A percentile compares a stretch with the other conserved stretches of the same genome.
Evolutionary conservation across 1,140 invertebrate species (phyloP).

Genomic region (Andricus grossulariae): DNA sequence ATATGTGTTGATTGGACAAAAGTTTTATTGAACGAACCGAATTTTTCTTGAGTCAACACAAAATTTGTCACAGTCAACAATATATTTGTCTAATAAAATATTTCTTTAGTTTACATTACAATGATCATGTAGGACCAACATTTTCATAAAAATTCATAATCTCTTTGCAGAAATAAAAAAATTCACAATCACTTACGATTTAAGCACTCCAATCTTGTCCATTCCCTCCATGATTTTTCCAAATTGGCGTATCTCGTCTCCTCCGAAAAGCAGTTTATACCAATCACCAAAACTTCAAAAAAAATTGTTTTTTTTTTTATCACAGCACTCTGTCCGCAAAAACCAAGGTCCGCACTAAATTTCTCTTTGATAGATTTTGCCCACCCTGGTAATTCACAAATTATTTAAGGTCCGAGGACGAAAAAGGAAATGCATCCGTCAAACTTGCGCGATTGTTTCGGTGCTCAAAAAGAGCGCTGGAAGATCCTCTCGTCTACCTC

Average conservation of each 20-base stretch:
- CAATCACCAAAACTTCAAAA: conserved; percentile 8
- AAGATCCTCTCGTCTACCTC: conserved; percentile 31
- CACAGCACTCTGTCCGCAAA: conserved; percentile 18
- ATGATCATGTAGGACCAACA: background rate
- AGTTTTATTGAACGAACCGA: no score
- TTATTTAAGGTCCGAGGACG: background rate
- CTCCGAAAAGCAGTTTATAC: background rate
- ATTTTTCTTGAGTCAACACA: no score
- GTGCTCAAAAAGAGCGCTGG: conserved; percentile 20
- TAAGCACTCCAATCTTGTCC: conserved; percentile 45
- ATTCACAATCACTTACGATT: conserved; percentile 46
- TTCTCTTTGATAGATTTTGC: background rate
- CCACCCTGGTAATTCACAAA: background rate
- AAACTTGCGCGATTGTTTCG: conserved; percentile 38
- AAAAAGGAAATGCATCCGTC: background rate
- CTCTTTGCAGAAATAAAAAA: background rate
- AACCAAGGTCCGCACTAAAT: background rate
- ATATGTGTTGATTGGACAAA: no score
- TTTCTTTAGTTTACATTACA: no score
- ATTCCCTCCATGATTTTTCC: conserved; percentile 37
- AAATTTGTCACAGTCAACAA: no score
- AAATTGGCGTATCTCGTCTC: background rate
- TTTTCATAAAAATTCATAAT: background rate
- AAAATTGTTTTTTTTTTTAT: conserved; percentile 12
- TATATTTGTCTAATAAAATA: no score